A percentile compares a stretch with the other conserved stretches of the same genome.
Evolutionary conservation across 2,888 invertebrate genomes (phyloP).

Genomic region (Alitta virens): DNA sequence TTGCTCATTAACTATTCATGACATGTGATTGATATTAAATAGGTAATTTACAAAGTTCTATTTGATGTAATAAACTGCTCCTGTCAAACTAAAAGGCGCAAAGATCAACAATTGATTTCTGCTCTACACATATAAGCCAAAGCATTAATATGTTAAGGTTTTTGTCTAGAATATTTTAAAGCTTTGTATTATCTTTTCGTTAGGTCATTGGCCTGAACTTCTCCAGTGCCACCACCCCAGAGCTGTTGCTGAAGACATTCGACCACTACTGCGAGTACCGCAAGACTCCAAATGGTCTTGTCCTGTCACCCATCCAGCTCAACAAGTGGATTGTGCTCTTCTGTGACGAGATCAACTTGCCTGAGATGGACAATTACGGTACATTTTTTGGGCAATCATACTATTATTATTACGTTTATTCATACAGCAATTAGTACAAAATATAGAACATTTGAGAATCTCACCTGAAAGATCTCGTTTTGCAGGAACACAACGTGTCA

Average conservation of each 20-base stretch:
- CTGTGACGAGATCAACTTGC: slow-evolving; percentile 99
- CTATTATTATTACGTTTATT: background rate
- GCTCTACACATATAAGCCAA: too few species aligned
- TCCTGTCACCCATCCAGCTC: slow-evolving; percentile 87
- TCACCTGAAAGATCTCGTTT: too few species aligned
- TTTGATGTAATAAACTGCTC: too few species aligned
- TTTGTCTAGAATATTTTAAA: too few species aligned
- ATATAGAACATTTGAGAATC: too few species aligned
- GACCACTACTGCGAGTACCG: slow-evolving; percentile 99
- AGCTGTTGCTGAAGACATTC: slow-evolving; percentile 94
- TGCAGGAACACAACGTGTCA: slow-evolving; percentile 81
- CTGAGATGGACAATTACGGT: slow-evolving; percentile 97
- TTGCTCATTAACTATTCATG: too few species aligned
- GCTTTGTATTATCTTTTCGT: slow-evolving; percentile 16
- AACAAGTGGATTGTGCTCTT: slow-evolving; percentile 98
- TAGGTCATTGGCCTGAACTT: slow-evolving; percentile 96
- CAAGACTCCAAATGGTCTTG: slow-evolving; percentile 96
- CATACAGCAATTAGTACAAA: too few species aligned
- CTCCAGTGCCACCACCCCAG: slow-evolving; percentile 98
- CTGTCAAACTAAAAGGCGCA: too few species aligned
- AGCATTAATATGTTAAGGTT: too few species aligned
- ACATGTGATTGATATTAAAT: too few species aligned
- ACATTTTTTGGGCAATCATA: slow-evolving; percentile 60
- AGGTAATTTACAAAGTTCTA: too few species aligned
- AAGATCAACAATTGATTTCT: too few species aligned